Base-by-base conservation (phyloP, 2,888 invertebrate species). In the Alloplasta piceator region DNA sequence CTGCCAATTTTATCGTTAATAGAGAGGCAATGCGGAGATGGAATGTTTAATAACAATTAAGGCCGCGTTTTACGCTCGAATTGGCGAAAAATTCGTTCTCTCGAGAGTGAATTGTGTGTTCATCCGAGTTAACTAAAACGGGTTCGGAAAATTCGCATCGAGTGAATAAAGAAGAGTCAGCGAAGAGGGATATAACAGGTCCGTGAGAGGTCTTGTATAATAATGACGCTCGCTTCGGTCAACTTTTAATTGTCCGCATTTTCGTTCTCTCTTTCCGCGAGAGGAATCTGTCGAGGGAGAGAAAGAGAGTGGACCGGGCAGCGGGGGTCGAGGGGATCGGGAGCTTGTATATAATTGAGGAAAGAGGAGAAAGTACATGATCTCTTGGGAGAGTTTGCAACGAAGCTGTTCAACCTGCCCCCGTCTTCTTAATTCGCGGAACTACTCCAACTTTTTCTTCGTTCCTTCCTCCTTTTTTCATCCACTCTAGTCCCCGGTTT, bases 61-160 rank as follows among this genome's bases (percentile, higher is more conserved):
- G 43, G 36, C 43, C 26, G 3, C 26, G 26, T 26, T 36, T 58
- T 67, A 75, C 52, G 50, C 50, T 60, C 46, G 67, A 75, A 52
- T 75, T 75, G 43, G 55, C 38, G 58, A 68, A 63, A 43, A 55
- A 12, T 55, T 6, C 12, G 67, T 52, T 38, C 46, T 26, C 26
- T 60, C 12, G 14, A 12, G 52, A 66, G 66, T 26, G 64, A 63
- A 41, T 55, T 73, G 58, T 58, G 67, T 75, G 75, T 68, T 76
- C 70, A 76, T 68, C 55, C 55, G 76, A 63, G 68, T 46, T 61
- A 61, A 76, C 68, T 76, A 68, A 26, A 76, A 68, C 68, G 68
- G 61, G 52, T 68, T 39, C 52, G 36, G 76, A n/a, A 38, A 36
- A 43, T 63, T 43, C 74, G 26, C 26, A 66, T 12, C 67, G 36